phyloP scores from a whole-genome alignment of 1,140 invertebrate species.

The Drosophila pachea region DNA sequence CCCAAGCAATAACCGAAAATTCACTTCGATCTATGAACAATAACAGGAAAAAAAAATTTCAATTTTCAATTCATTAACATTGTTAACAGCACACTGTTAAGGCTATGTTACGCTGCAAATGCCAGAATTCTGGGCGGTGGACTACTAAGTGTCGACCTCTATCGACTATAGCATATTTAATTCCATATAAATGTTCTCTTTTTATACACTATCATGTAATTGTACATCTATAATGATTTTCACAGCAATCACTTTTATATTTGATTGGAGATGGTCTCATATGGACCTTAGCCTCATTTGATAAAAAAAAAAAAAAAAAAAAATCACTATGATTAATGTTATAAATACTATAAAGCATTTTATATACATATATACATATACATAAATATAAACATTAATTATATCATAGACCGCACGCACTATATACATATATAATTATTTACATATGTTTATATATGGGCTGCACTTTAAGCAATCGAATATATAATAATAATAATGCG shows the following conservation, averaged over 20 bases:
- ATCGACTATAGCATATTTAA: slow-evolving; percentile 3
- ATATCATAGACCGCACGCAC: no score
- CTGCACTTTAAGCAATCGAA: slow-evolving; percentile 36
- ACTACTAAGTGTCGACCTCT: slow-evolving; percentile 4
- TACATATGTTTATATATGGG: neutral
- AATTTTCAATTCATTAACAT: neutral
- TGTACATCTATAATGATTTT: neutral
- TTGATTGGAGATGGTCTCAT: neutral
- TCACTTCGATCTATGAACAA: neutral
- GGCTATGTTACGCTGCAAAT: neutral
- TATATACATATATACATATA: slow-evolving; percentile 16
- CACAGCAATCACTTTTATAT: neutral
- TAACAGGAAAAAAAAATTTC: neutral
- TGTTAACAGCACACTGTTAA: slow-evolving; percentile 1
- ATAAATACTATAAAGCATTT: slow-evolving; percentile 17
- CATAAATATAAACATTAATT: neutral
- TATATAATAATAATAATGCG: slow-evolving; percentile 11
- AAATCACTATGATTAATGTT: neutral
- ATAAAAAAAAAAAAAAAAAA: no score
- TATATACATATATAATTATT: slow-evolving; percentile 1
- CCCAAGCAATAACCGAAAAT: neutral
- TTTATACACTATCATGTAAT: neutral
- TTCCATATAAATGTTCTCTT: neutral
- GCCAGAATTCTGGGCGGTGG: neutral
- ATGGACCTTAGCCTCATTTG: slow-evolving; percentile 11